Evolutionary conservation across 1,140 invertebrate genomes (phyloP).

Genomic region (Neodiprion lecontei): DNA sequence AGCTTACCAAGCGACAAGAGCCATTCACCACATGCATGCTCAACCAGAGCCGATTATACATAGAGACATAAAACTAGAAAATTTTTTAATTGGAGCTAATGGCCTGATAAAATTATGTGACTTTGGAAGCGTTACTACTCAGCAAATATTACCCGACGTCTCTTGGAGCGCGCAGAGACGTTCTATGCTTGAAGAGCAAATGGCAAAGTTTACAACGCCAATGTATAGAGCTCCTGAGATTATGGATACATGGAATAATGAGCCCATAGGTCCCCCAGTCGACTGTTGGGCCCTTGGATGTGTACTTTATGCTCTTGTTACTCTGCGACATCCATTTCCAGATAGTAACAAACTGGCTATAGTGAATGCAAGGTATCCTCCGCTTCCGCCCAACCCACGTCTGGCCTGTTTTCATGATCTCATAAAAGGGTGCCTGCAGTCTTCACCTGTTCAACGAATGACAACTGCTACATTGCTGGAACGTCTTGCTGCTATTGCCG

Average conservation of each 20-base stretch:
- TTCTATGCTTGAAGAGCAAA: constrained; percentile 89
- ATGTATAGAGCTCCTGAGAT: constrained; percentile 96
- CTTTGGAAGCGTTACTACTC: constrained; percentile 95
- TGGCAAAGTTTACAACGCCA: constrained; percentile 80
- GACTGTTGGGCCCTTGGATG: constrained; percentile 99
- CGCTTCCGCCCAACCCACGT: constrained; percentile 81
- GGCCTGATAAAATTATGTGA: constrained; percentile 96
- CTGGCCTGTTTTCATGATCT: constrained; percentile 89
- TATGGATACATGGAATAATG: constrained; percentile 97
- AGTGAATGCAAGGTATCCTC: constrained; percentile 93
- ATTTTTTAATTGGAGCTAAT: constrained; percentile 77
- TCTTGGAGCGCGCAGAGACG: constrained; percentile 93
- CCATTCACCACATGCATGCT: constrained; percentile 92
- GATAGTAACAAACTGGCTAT: constrained; percentile 96
- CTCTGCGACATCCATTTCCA: constrained; percentile 95
- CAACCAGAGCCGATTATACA: constrained; percentile 85
- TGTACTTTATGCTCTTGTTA: constrained; percentile 91
- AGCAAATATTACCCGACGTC: constrained; percentile 82
- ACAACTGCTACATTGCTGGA: constrained; percentile 82
- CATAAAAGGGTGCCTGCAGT: constrained; percentile 86
- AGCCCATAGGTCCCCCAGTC: constrained; percentile 84
- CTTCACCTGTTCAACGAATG: constrained; percentile 82
- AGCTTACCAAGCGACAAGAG: constrained; percentile 90
- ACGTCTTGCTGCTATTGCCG: constrained; percentile 84
- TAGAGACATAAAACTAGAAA: constrained; percentile 88